A percentile compares a stretch with the other conserved stretches of the same genome.
Evolutionary conservation across 2,888 invertebrate species (phyloP).

Genomic region (Exephanes ischioxanthus): DNA sequence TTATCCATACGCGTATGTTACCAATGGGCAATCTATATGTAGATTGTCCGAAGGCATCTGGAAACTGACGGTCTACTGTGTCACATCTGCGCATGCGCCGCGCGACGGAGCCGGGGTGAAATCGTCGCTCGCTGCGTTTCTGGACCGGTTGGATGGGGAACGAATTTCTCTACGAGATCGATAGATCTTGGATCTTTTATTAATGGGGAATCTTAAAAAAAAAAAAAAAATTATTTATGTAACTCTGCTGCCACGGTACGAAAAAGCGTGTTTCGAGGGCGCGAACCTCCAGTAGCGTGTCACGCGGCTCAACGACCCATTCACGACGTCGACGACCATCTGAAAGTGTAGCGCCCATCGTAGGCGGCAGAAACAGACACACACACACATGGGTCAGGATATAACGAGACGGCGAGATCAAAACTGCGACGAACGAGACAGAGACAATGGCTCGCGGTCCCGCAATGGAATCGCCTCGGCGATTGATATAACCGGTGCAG

Average conservation of each 20-base stretch:
- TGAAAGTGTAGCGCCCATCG: slow-evolving; percentile 21
- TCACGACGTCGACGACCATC: slow-evolving; percentile 15
- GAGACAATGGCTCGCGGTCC: slow-evolving; percentile 32
- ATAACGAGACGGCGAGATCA: slow-evolving; percentile 23
- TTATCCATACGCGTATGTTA: slow-evolving; percentile 26
- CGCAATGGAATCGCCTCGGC: slow-evolving; percentile 34
- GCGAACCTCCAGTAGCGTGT: slow-evolving; percentile 26
- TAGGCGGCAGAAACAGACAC: too few species aligned
- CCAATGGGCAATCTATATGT: slow-evolving; percentile 22
- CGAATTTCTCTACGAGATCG: background rate
- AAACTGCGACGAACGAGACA: background rate
- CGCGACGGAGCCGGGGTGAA: too few species aligned
- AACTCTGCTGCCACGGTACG: background rate
- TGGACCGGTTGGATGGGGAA: background rate
- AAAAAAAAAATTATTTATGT: background rate
- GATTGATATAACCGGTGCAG: slow-evolving; percentile 27
- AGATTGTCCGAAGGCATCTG: slow-evolving; percentile 4
- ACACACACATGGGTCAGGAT: background rate
- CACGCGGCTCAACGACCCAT: slow-evolving; percentile 21
- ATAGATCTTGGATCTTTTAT: background rate
- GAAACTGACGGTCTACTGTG: background rate
- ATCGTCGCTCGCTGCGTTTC: too few species aligned
- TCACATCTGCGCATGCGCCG: background rate
- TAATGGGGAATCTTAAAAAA: background rate
- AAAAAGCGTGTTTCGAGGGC: slow-evolving; percentile 39